Evolutionary conservation across 2,113 vertebrate genomes (phyloP).

Genomic region (Larimichthys crocea): DNA sequence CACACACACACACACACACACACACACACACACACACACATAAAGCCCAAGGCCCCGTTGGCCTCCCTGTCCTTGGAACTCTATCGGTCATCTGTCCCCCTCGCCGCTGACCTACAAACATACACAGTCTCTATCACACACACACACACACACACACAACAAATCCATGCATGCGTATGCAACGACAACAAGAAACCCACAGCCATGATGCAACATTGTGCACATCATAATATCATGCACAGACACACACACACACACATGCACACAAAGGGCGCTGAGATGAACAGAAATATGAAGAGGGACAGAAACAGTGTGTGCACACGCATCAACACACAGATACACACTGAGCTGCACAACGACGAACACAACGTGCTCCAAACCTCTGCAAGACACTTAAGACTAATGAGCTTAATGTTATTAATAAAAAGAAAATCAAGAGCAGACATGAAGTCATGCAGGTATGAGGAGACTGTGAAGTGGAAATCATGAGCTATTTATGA

Average conservation of each 20-base stretch:
- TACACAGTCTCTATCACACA: background rate
- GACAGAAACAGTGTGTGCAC: slow-evolving; percentile 17
- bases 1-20: slow-evolving; percentile 46
- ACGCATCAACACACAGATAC: slow-evolving; percentile 21
- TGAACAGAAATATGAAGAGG: slow-evolving; percentile 33
- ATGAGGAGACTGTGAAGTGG: background rate
- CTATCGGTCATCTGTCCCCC: slow-evolving; percentile 77
- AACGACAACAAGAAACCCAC: slow-evolving; percentile 34
- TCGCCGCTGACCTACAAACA: slow-evolving; percentile 43
- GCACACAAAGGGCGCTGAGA: slow-evolving; percentile 34
- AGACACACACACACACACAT: background rate
- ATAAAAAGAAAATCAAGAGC: background rate
- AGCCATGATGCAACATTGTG: slow-evolving; percentile 20
- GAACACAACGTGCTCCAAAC: background rate
- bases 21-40: slow-evolving; percentile 51
- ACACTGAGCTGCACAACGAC: background rate
- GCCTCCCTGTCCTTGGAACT: slow-evolving; percentile 73
- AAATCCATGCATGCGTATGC: slow-evolving; percentile 21
- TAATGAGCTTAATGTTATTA: background rate
- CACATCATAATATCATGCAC: slow-evolving; percentile 44
- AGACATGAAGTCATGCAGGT: background rate
- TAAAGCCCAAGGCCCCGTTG: slow-evolving; percentile 34
- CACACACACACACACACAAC: slow-evolving; percentile 21
- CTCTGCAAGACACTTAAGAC: background rate
- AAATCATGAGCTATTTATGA: background rate